These are phyloP conservation scores for Magallana angulata DNA, from an alignment of 1,140 invertebrate genomes.

Conservation along the genomic window DNA sequence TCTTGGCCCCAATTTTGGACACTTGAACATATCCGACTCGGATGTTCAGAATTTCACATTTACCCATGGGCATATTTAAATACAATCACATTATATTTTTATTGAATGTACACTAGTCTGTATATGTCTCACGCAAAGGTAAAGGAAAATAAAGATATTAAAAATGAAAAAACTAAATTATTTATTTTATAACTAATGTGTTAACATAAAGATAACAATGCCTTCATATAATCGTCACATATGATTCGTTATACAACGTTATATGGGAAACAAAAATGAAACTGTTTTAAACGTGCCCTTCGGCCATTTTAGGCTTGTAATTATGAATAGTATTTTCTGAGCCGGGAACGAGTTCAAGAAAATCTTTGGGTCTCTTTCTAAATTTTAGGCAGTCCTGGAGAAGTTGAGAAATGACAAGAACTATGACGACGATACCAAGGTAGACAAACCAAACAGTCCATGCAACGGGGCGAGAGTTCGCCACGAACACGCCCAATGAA, in stretches of 20 bases:
- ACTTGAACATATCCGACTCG: neutral
- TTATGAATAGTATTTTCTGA: neutral
- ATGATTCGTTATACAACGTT: too few relatives aligned
- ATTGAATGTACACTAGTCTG: too few relatives aligned
- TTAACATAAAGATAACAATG: too few relatives aligned
- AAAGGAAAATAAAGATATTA: neutral
- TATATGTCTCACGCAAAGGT: too few relatives aligned
- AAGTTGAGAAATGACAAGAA: slow-evolving; percentile 49
- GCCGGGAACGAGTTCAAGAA: neutral
- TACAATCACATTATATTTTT: too few relatives aligned
- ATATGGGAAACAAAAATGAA: neutral
- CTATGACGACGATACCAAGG: slow-evolving; percentile 49
- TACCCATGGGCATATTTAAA: too few relatives aligned
- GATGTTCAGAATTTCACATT: neutral
- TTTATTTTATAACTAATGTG: too few relatives aligned
- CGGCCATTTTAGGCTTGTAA: neutral
- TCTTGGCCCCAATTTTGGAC: neutral
- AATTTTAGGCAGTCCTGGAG: neutral
- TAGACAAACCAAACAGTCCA: slow-evolving; percentile 61
- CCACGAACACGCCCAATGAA: slow-evolving; percentile 61
- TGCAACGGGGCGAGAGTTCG: slow-evolving; percentile 49
- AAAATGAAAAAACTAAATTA: neutral
- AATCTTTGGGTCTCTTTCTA: neutral
- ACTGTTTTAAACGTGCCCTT: neutral
- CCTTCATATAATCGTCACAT: too few relatives aligned